Evolutionary conservation across 2,888 invertebrate species (phyloP), one percentile per base, ranked within the genome.

Genomic region (Terebella lapidaria): DNA sequence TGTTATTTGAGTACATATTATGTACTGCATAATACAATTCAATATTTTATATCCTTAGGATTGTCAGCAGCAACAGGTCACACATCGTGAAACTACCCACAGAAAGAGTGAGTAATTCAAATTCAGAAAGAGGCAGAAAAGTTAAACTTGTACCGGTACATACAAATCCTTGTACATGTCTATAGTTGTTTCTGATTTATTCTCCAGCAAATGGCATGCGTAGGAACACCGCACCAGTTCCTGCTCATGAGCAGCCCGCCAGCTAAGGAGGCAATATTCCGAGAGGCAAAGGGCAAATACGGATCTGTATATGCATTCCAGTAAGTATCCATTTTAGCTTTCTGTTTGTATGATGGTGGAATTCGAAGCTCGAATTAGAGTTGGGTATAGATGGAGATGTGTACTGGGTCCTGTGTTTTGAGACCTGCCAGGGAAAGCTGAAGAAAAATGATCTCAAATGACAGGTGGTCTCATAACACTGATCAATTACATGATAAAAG

Each of bases 221-320:
- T 77, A 75, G 62, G 66, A 29, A 77, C 78, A n/a, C 68, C 71
- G 0, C 74, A 77, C 63, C 78, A 78, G 71, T 78, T 74, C 60
- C 65, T 78, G 27, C 59, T 78, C 54, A 57, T 72, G 56, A 73
- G 70, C 46, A 73, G 72, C 51, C 75, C 77, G 3, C 78, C 78
- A 24, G 73, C 75, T 3, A 73, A 77, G 62, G 78, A 78, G 59
- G 71, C 67, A 2, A 64, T 60, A 3, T 78, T 78, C 60, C 64
- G 69, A 30, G 65, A 58, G 3, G 71, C 70, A 0, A 74, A 68
- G 56, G 57, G 62, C 10, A 68, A 69, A 62, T 63, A 70, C 67
- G 75, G 76, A 25, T 76, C 75, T 54, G 70, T 70, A 26, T 78
- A 75, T 69, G 76, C 76, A 0, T 78, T 78, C 65, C 78, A 78